A percentile compares a stretch with the other conserved stretches of the same genome.
Evolutionary conservation across 2,888 invertebrate species (phyloP).

Genomic region (Dastarcus helophoroides): DNA sequence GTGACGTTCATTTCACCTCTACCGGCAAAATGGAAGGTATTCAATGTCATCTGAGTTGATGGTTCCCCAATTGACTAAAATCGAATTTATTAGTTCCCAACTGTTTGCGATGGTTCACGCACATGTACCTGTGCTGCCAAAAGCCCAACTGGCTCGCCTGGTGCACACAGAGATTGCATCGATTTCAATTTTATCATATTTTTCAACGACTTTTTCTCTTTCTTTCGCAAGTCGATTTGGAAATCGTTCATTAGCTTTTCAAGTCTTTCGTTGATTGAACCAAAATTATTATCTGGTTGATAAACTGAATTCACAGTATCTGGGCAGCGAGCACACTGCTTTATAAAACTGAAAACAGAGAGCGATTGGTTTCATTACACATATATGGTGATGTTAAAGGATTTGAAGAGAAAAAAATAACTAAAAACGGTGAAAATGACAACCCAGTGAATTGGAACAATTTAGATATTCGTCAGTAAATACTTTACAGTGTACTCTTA

Average conservation of each 20-base stretch:
- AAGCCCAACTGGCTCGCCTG: constrained; percentile 94
- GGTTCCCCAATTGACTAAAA: constrained; percentile 87
- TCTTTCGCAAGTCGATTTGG: constrained; percentile 30
- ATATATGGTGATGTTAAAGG: too few relatives aligned
- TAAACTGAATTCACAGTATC: constrained; percentile 62
- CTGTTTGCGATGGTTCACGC: background rate
- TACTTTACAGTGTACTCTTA: too few relatives aligned
- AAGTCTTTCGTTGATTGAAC: constrained; percentile 74
- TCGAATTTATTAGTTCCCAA: background rate
- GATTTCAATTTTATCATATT: constrained; percentile 67
- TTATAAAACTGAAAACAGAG: constrained; percentile 19
- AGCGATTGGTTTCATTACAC: too few relatives aligned
- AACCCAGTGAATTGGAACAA: too few relatives aligned
- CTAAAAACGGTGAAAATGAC: too few relatives aligned
- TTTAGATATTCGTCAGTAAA: too few relatives aligned
- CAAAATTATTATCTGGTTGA: constrained; percentile 66
- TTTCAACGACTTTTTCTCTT: constrained; percentile 40
- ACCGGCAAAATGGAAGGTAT: constrained; percentile 99
- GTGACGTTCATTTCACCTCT: constrained; percentile 99
- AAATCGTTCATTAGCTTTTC: constrained; percentile 55
- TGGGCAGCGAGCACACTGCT: constrained; percentile 43
- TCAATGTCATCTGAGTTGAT: constrained; percentile 99
- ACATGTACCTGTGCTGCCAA: constrained; percentile 71
- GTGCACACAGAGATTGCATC: constrained; percentile 64
- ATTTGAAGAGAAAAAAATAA: too few relatives aligned